Percentiles rank a stretch among this genome's conserved stretches.
Conservation (phyloP, 2,113 vertebrate species). For the Coryphaenoides rupestris region DNA sequence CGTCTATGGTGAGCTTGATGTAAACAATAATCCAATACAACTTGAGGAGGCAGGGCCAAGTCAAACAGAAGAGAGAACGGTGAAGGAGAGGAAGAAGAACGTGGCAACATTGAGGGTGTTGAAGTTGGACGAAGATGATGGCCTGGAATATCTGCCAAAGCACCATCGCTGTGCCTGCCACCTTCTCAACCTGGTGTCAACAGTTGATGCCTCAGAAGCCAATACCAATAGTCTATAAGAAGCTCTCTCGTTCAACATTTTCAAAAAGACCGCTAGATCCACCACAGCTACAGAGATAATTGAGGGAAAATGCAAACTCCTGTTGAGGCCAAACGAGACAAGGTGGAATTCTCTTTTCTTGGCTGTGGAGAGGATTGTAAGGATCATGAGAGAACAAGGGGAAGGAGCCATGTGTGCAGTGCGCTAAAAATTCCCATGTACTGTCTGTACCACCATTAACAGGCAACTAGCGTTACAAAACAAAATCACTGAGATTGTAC, state of each 20-base stretch:
- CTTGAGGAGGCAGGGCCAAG: background rate
- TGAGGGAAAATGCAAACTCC: conserved; percentile 20
- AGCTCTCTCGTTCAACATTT: conserved; percentile 21
- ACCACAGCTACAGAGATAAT: conserved; percentile 15
- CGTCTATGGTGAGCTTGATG: background rate
- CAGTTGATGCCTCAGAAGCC: conserved; percentile 23
- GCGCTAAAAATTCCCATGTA: conserved; percentile 2
- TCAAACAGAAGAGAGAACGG: conserved; percentile 2
- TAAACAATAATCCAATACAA: background rate
- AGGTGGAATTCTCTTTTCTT: conserved; percentile 34
- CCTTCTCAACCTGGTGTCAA: conserved; percentile 32
- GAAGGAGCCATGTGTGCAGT: conserved; percentile 15
- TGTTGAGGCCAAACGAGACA: conserved; percentile 27
- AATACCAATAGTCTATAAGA: conserved; percentile 14
- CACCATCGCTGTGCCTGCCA: too few relatives aligned
- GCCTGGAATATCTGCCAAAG: conserved; percentile 33
- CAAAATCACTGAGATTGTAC: too few relatives aligned
- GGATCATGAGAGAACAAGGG: conserved; percentile 20
- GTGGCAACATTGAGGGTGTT: conserved; percentile 23
- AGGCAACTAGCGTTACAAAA: too few relatives aligned
- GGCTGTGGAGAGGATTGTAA: conserved; percentile 27
- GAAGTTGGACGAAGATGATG: conserved; percentile 26
- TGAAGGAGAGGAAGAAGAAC: background rate
- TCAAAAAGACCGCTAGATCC: background rate
- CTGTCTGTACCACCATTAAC: background rate